Evolutionary conservation across 2,888 invertebrate species (phyloP).

Genomic region (Rhorus exstirpatorius): DNA sequence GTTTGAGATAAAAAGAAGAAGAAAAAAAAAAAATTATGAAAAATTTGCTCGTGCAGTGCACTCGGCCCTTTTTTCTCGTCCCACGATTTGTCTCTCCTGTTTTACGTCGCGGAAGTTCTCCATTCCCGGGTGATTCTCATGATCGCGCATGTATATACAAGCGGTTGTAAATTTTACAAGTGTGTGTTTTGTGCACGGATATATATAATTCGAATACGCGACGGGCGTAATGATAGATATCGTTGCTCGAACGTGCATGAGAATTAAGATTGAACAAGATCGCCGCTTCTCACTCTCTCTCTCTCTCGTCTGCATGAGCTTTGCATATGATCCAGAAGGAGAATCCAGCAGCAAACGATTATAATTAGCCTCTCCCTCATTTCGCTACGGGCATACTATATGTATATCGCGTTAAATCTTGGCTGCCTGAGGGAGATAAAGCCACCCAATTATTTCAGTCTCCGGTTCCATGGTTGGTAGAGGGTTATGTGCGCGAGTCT

Average conservation of each 20-base stretch:
- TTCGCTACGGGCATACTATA: constrained; percentile 17
- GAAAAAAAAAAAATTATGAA: constrained; percentile 13
- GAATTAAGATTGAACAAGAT: constrained; percentile 62
- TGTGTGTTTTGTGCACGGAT: neutral
- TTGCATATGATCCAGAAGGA: constrained; percentile 56
- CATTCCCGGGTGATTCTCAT: neutral
- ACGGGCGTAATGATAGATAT: constrained; percentile 53
- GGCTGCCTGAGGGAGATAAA: constrained; percentile 68
- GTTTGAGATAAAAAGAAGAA: constrained; percentile 23
- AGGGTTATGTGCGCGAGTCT: constrained; percentile 1
- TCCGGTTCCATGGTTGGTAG: constrained; percentile 57
- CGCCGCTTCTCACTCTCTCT: neutral
- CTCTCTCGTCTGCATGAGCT: neutral
- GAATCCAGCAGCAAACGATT: constrained; percentile 58
- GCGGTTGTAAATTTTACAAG: constrained; percentile 9
- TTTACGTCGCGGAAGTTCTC: too few relatives aligned
- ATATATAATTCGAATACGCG: constrained; percentile 18
- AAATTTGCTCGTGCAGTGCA: constrained; percentile 46
- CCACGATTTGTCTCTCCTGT: constrained; percentile 65
- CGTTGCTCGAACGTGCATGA: constrained; percentile 37
- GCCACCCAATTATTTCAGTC: constrained; percentile 71
- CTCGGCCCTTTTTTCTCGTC: constrained; percentile 51
- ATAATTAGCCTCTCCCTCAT: constrained; percentile 63
- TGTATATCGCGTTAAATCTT: constrained; percentile 67
- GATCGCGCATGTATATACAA: constrained; percentile 15